Conservation (phyloP, 2,113 vertebrate genomes). For the Antidorcas marsupialis region DNA sequence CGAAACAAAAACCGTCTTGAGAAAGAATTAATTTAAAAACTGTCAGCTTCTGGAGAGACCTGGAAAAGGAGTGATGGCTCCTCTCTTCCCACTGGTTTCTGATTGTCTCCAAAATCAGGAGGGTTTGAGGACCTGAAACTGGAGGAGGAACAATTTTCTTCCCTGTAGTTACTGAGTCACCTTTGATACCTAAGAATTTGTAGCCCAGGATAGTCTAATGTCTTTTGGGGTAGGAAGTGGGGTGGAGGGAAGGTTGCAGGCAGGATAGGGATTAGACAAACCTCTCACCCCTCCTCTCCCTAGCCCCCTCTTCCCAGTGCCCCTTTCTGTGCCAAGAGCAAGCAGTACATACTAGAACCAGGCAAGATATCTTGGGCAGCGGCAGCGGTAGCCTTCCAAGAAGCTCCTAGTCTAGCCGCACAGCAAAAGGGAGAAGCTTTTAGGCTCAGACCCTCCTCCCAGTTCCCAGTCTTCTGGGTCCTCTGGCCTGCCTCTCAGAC, state of each 20-base stretch:
- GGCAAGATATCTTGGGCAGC: not conserved
- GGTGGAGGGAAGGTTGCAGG: not conserved
- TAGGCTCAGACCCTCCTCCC: slow-evolving; percentile 28
- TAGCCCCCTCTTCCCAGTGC: not conserved
- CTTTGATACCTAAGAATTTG: not conserved
- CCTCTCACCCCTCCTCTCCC: not conserved
- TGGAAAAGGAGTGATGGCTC: not conserved
- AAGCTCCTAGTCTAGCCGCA: not conserved
- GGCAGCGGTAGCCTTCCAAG: not conserved
- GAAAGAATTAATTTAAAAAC: not conserved
- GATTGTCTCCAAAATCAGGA: not conserved
- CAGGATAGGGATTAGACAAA: not conserved
- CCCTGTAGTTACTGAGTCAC: not conserved
- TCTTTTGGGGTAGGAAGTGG: not conserved
- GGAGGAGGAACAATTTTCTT: not conserved
- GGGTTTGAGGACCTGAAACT: not conserved
- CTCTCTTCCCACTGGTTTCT: not conserved
- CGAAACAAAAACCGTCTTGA: not conserved
- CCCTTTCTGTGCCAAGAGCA: not conserved
- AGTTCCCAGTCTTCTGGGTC: slow-evolving; percentile 65
- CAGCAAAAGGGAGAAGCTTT: not conserved
- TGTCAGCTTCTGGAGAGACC: not conserved
- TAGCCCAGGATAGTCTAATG: not conserved
- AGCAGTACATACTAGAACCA: not conserved
- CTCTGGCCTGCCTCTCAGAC: not conserved